A percentile compares a stretch with the other conserved stretches of the same genome.
phyloP scores from a whole-genome alignment of 2,888 invertebrate genomes.

The Orthosia gracilis region DNA sequence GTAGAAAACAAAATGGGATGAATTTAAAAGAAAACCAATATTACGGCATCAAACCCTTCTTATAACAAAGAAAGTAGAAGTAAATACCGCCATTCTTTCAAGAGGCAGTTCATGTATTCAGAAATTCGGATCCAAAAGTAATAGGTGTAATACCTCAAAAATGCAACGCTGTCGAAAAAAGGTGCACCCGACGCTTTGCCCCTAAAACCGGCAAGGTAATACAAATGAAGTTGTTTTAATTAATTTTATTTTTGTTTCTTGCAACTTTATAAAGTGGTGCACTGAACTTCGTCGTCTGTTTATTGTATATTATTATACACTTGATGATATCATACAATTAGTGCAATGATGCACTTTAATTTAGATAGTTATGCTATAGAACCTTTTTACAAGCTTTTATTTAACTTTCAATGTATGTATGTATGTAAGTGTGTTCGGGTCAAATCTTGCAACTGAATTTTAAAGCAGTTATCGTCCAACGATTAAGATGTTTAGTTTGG shows the following conservation, averaged over 20 bases:
- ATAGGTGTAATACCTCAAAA: background rate
- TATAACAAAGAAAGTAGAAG: background rate
- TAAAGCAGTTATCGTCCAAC: too few species aligned
- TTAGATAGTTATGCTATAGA: background rate
- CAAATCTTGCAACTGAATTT: too few species aligned
- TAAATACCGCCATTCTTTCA: background rate
- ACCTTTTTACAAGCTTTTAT: too few species aligned
- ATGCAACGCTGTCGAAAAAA: background rate
- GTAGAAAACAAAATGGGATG: too few species aligned
- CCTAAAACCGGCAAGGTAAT: conserved; percentile 41
- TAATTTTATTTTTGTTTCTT: conserved; percentile 57
- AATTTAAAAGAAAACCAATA: background rate
- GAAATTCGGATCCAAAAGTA: background rate
- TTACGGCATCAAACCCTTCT: too few species aligned
- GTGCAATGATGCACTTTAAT: conserved; percentile 30
- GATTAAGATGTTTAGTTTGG: too few species aligned
- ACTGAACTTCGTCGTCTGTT: conserved; percentile 47
- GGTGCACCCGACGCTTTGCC: conserved; percentile 5
- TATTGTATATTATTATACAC: conserved; percentile 37
- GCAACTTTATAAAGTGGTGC: conserved; percentile 36
- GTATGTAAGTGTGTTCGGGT: too few species aligned
- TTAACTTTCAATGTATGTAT: too few species aligned
- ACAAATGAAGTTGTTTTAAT: conserved; percentile 56
- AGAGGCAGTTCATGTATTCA: background rate
- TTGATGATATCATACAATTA: conserved; percentile 44